Evolutionary conservation across 2,888 invertebrate genomes (phyloP).

Genomic region (Eurytoma adleriae): DNA sequence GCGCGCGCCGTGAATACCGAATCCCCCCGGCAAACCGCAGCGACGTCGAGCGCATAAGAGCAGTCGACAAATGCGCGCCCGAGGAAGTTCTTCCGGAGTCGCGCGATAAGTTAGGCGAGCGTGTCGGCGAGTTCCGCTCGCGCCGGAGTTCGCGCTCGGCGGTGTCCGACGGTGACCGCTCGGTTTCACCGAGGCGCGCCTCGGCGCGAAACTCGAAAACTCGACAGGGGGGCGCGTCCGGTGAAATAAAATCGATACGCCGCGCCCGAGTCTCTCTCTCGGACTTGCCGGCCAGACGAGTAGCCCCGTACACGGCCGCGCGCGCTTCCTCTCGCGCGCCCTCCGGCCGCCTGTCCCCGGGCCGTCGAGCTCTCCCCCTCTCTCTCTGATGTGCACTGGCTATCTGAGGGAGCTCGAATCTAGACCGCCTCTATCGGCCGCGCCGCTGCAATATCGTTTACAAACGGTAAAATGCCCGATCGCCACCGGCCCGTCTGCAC

Average conservation of each 20-base stretch:
- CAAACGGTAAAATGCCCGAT: no score
- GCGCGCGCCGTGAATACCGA: conserved; percentile 35
- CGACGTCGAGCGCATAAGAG: conserved; percentile 35
- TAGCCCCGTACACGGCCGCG: conserved; percentile 32
- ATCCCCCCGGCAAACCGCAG: conserved; percentile 23
- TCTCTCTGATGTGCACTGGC: no score
- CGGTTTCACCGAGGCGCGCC: conserved; percentile 51
- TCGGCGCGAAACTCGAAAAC: conserved; percentile 61
- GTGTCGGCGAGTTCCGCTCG: conserved; percentile 50
- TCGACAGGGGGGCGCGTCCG: conserved; percentile 44
- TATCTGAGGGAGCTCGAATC: not conserved
- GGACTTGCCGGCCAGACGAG: conserved; percentile 50
- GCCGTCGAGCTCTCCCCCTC: no score
- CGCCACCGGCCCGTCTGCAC: no score
- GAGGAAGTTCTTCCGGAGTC: conserved; percentile 28
- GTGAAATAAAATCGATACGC: conserved; percentile 74
- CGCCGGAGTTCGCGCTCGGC: conserved; percentile 41
- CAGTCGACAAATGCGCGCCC: conserved; percentile 49
- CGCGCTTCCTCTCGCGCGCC: not conserved
- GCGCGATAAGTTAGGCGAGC: conserved; percentile 55
- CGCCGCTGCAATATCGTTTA: not conserved
- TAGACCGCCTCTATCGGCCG: not conserved
- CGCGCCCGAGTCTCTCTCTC: conserved; percentile 62
- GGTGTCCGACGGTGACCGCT: conserved; percentile 38
- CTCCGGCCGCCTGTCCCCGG: not conserved